Base-by-base conservation (phyloP, 1,140 invertebrate species). In the Scaptomyza hsui region DNA sequence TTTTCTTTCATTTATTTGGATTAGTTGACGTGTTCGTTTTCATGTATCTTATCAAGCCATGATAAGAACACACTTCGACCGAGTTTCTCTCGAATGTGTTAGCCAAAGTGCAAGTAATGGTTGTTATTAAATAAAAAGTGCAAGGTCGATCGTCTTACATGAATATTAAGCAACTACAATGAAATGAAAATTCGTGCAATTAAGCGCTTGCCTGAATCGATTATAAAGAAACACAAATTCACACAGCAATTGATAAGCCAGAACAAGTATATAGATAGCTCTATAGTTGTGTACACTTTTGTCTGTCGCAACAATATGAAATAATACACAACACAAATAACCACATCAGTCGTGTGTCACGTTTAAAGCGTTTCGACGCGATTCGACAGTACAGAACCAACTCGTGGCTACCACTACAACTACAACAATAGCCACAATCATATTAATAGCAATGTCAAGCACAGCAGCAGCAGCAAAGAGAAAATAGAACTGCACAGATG, bases 261-360 rank as follows among this genome's bases (percentile, higher is more conserved):
- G 9, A 45, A 19, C 48, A 53, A 52, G 21, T 62, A 29, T 53
- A 41, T 37, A 45, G 42, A n/a, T n/a, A n/a, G n/a, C n/a, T n/a
- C 19, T 29, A 29, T 29, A 29, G n/a, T n/a, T n/a, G n/a, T n/a
- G n/a, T 29, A 9, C 26, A 51, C 62, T 56, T 26, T 12, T 51
- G 21, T 56, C 26, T 63, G 29, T 44, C 48, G 45, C 35, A 45
- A 49, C 24, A 26, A 47, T 19, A 53, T 21, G 12, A 55, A 21
- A 44, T 35, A 13, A 53, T 12, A 49, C n/a, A 49, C 15, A 68
- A 53, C 12, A 69, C 24, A 61, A 6, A 12, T 12, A 51, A 12
- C 12, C 75, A 73, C 65, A 75, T 63, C 76, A 75, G 60, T 70
- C 42, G 72, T 78, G 62, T 78, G 75, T 73, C 68, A 80, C 53